Base-by-base conservation (phyloP, 2,888 invertebrate species). In the Dryomyza anilis region DNA sequence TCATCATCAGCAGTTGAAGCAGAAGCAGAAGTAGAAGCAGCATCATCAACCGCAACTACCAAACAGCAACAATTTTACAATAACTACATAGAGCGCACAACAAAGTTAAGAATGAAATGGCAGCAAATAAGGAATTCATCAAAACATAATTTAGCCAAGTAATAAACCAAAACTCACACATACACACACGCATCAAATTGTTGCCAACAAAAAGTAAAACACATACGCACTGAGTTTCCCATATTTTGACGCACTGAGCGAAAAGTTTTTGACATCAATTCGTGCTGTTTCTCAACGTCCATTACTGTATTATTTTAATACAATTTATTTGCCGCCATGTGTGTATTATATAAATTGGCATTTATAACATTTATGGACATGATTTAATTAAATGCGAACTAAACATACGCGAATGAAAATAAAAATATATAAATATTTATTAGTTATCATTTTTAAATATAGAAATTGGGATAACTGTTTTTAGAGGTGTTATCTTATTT, bases 1-100 rank as follows among this genome's bases (percentile, higher is more conserved):
- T 61, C 30, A 63, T 64, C n/a, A n/a, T n/a, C n/a, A n/a, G n/a
- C n/a, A 67, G 59, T 59, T 53, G 50, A 64, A 70, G 48, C 36
- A 64, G 21, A 29, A 50, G 48, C 53, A 59, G 19, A 45, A 10
- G 36, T 52, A 36, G 19, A 57, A 8, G 2, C 19, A 62, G 27
- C 16, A 29, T n/a, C 19, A 33, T 56, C 61, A 53, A 64, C 25
- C 14, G 30, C 23, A 30, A 45, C 23, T 46, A 59, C 55, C n/a
- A n/a, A 58, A 60, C 46, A 23, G 21, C 14, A 57, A 53, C 30
- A 64, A 29, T 16, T 50, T 39, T 39, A 36, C 57, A 50, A 48
- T 29, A 25, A 43, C 27, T 23, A 16, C 36, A n/a, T n/a, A n/a
- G 5, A 14, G 25, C 39, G 21, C 14, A n/a, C 23, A 25, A 25